Evolutionary conservation across 2,888 invertebrate genomes (phyloP).

Genomic region (Sphaerophoria taeniata): DNA sequence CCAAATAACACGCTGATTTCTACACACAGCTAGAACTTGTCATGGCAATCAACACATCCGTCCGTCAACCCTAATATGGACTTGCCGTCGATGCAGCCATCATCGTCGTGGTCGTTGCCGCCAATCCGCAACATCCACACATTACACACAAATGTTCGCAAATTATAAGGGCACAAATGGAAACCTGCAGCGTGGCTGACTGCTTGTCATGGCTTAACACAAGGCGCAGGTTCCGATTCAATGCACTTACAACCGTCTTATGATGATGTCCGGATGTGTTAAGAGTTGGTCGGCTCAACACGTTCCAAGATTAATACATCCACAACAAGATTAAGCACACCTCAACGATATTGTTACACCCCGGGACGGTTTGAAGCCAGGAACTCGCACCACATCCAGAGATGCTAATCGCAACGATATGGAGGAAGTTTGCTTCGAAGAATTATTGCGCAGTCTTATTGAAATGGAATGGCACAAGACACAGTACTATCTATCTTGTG

Average conservation of each 20-base stretch:
- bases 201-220: background rate
- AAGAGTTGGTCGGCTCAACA: conserved; percentile 36
- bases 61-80: conserved; percentile 39
- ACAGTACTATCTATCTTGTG: conserved; percentile 6
- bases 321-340: conserved; percentile 28
- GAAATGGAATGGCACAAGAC: conserved; percentile 21
- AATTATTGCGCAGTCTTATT: conserved; percentile 28
- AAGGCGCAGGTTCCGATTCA: conserved; percentile 43
- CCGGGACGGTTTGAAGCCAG: background rate
- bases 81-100: conserved; percentile 2
- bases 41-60: conserved; percentile 62
- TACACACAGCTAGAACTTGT: conserved; percentile 35
- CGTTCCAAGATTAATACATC: conserved; percentile 51
- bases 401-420: conserved; percentile 35
- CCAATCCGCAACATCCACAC: conserved; percentile 1
- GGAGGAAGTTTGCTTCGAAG: conserved; percentile 32
- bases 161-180: conserved; percentile 21
- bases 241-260: conserved; percentile 33
- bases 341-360: conserved; percentile 39
- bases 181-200: background rate
- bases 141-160: too few relatives aligned
- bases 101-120: too few relatives aligned
- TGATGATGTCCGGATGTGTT: conserved; percentile 16
- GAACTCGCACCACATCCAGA: conserved; percentile 28
- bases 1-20: conserved; percentile 26